Base-by-base conservation (phyloP, 2,113 vertebrate genomes). In the Cranoglanis bouderius region DNA sequence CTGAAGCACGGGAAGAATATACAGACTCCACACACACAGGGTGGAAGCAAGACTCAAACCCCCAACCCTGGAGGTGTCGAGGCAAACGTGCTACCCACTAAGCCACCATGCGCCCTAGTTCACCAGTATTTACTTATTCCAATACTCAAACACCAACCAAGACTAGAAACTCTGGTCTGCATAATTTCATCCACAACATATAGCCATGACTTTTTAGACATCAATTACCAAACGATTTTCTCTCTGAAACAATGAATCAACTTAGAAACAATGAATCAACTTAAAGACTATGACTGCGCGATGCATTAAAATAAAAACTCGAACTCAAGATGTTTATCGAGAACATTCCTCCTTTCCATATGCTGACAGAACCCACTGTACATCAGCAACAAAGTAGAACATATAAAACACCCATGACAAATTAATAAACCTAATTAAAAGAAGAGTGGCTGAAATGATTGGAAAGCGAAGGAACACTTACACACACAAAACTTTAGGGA, bases 361-460 rank as follows among this genome's bases (percentile, higher is more conserved):
- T 61, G 5, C 55, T 13, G 0, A 6, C 49, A 82, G 35, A 65
- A 70, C 29, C 43, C 67, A 46, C 46, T 80, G 70, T 59, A 55
- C 49, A 55, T 83, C 78, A 53, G 53, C 46, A 85, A 40, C 59
- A 85, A 59, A 46, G 24, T 14, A 57, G 53, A 72, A 65, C 40
- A 77, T 77, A 90, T 82, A 84, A 84, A 70, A 88, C 59, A 51
- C n/a, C 67, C 80, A 61, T 81, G 53, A 89, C 40, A 85, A 85
- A 89, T 89, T 85, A 89, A 90, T 87, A 82, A 90, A 70, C 43
- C 81, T 89, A 85, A 89, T 89, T 91, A 89, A 87, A 91, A 85
- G 75, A 63, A 89, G 85, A 87, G 29, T 49, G 75, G 32, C 51
- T 87, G 6, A 43, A 78, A 78, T 72, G 49, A 85, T 26, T 29